Evolutionary conservation across 2,797 vertebrate genomes (phyloP).

Genomic region (Eulemur mongoz): DNA sequence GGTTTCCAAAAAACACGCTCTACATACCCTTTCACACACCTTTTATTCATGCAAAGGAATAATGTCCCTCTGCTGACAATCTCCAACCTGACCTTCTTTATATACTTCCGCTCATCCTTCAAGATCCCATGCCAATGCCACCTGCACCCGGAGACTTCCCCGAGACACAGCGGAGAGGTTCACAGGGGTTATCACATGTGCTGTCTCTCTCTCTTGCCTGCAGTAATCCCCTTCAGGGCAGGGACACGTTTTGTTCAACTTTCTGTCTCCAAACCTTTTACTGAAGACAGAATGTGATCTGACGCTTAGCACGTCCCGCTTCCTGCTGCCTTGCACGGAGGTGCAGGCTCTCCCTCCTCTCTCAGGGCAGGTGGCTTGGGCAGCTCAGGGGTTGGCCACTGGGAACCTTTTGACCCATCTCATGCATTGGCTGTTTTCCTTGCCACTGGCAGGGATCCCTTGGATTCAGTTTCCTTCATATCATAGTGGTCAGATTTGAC

Average conservation of each 20-base stretch:
- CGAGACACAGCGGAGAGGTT: background rate
- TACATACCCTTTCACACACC: background rate
- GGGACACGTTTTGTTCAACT: background rate
- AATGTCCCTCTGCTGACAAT: background rate
- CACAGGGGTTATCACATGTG: background rate
- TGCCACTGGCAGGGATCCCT: background rate
- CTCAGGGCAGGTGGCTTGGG: background rate
- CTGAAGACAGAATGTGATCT: background rate
- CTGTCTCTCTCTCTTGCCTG: background rate
- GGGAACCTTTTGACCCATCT: background rate
- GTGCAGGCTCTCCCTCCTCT: rapidly evolving
- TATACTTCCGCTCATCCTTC: background rate
- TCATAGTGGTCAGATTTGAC: background rate
- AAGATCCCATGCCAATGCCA: background rate
- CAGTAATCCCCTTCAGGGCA: background rate
- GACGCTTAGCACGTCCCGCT: background rate
- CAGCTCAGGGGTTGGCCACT: background rate
- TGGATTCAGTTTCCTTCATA: background rate
- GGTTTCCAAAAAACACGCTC: background rate
- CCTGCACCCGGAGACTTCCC: background rate
- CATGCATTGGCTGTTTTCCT: background rate
- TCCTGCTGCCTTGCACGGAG: background rate
- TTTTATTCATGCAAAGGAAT: background rate
- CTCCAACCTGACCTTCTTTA: background rate
- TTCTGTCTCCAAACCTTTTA: background rate